These are phyloP conservation scores for Tenualosa thibaudeaui DNA, from an alignment of 2,797 vertebrate species.

Conservation along the genomic window DNA sequence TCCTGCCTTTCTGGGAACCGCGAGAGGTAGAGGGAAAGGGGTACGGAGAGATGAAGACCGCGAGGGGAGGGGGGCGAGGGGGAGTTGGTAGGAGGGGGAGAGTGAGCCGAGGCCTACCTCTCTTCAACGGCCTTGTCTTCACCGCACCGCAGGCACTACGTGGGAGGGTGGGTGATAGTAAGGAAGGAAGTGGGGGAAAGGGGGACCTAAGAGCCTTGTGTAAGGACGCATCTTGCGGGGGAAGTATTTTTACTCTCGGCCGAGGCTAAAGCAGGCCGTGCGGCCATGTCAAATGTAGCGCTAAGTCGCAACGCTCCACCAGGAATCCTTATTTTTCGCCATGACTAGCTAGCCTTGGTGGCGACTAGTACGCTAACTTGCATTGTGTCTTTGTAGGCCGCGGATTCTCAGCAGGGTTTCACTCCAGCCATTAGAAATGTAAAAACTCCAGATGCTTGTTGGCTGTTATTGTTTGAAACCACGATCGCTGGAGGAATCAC, in stretches of 20 bases:
- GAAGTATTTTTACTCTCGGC: conserved; percentile 40
- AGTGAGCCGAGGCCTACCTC: conserved; percentile 68
- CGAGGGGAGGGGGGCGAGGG: conserved; percentile 60
- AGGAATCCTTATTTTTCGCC: conserved; percentile 59
- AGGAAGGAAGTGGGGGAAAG: conserved; percentile 66
- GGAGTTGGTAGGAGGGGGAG: conserved; percentile 23
- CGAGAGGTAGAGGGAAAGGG: conserved; percentile 73
- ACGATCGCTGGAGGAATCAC: conserved; percentile 32
- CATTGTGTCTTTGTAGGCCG: conserved; percentile 75
- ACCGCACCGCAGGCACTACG: conserved; percentile 67
- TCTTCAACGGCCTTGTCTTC: conserved; percentile 76
- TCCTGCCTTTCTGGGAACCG: conserved; percentile 72
- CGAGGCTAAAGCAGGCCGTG: conserved; percentile 52
- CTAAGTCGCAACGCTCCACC: conserved; percentile 32
- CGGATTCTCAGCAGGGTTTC: conserved; percentile 59
- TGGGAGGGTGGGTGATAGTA: conserved; percentile 66
- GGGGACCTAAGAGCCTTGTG: conserved; percentile 46
- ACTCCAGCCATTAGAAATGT: conserved; percentile 35
- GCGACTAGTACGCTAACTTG: conserved; percentile 66
- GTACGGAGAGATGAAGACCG: conserved; percentile 65
- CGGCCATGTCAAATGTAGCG: conserved; percentile 52
- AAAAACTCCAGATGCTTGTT: conserved; percentile 35
- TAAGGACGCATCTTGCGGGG: conserved; percentile 56
- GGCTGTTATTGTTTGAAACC: conserved; percentile 47
- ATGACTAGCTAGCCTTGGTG: conserved; percentile 61